phyloP scores from a whole-genome alignment of 2,797 vertebrate genomes.

The Sebastes elongatus region DNA sequence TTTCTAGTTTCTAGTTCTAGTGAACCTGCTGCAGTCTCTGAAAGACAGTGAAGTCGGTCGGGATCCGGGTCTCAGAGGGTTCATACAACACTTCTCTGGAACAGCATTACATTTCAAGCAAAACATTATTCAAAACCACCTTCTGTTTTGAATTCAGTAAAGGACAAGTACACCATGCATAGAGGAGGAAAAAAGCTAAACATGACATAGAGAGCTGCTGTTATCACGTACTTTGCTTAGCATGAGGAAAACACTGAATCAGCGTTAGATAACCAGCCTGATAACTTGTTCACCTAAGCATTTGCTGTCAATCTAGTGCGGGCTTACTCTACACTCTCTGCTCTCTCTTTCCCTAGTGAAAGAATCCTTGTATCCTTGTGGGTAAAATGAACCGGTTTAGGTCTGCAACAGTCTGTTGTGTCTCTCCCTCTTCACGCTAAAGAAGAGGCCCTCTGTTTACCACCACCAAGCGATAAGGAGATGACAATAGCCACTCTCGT shows the following conservation, averaged over 20 bases:
- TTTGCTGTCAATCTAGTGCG: not conserved
- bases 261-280: slow-evolving; percentile 8
- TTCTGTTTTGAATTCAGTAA: not conserved
- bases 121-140: not conserved
- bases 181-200: not conserved
- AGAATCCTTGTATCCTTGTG: slow-evolving; percentile 31
- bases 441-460: slow-evolving; percentile 40
- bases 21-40: no score
- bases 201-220: not conserved
- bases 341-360: slow-evolving; percentile 22
- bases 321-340: not conserved
- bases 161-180: not conserved
- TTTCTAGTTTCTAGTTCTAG: no score
- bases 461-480: slow-evolving; percentile 7
- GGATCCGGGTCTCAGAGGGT: no score
- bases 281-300: not conserved
- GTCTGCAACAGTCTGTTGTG: slow-evolving; percentile 14
- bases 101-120: not conserved
- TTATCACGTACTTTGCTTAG: not conserved
- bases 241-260: slow-evolving; percentile 6
- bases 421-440: not conserved
- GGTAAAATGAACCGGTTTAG: slow-evolving; percentile 27
- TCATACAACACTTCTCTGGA: not conserved
- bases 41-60: no score
- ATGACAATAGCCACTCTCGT: slow-evolving; percentile 42